phyloP scores from a whole-genome alignment of 2,888 invertebrate genomes.

The Lepidocyrtinus sp. region DNA sequence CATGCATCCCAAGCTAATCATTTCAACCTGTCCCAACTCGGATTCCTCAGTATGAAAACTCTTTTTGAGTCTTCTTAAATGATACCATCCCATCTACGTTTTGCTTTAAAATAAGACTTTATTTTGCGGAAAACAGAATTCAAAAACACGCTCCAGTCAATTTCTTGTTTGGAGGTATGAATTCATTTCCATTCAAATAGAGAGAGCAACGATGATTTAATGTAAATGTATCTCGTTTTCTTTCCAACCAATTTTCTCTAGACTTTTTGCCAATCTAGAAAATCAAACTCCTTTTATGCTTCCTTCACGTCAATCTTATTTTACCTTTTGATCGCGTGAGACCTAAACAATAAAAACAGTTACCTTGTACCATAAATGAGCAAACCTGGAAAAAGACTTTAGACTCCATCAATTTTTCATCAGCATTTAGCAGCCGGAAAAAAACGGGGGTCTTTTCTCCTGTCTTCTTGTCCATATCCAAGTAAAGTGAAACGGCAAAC shows the following conservation, averaged over 20 bases:
- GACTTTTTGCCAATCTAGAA: not conserved
- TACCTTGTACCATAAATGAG: not conserved
- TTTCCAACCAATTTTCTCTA: slow-evolving; percentile 25
- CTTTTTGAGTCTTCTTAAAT: too few relatives aligned
- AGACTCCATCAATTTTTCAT: slow-evolving; percentile 69
- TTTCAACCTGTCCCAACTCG: too few relatives aligned
- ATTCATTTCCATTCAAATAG: not conserved
- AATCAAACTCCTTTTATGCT: not conserved
- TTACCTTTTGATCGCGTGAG: slow-evolving; percentile 66
- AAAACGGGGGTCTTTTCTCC: slow-evolving; percentile 38
- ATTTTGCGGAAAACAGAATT: not conserved
- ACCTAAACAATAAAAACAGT: slow-evolving; percentile 7
- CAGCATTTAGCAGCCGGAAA: slow-evolving; percentile 52
- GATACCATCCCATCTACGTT: not conserved
- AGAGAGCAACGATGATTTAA: not conserved
- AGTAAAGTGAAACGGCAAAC: slow-evolving; percentile 12
- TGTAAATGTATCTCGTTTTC: slow-evolving; percentile 32
- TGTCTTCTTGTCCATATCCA: not conserved
- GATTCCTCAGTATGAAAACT: too few relatives aligned
- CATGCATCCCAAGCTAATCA: not conserved
- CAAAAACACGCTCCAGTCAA: not conserved
- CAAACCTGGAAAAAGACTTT: slow-evolving; percentile 60
- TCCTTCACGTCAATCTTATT: slow-evolving; percentile 49
- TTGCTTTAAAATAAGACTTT: not conserved
- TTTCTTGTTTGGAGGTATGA: not conserved